A percentile compares a stretch with the other conserved stretches of the same genome.
Conservation (phyloP, 2,888 invertebrate species). For the Serrognathus titanus region DNA sequence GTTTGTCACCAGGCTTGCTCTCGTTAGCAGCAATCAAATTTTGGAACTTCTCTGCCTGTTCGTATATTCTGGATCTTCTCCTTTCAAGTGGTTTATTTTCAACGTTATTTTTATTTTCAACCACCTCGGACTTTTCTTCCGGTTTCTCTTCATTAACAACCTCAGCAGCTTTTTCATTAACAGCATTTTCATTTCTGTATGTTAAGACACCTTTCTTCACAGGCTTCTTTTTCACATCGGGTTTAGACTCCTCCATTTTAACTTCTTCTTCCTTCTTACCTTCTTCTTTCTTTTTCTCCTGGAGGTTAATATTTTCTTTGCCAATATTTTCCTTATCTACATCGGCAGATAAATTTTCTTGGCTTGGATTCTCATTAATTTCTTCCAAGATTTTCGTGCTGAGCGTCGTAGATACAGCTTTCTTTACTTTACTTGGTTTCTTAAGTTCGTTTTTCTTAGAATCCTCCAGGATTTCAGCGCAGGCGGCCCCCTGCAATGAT, state of each 20-base stretch:
- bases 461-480: constrained; percentile 49
- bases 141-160: constrained; percentile 7
- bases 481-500: constrained; percentile 45
- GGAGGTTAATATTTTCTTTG: constrained; percentile 28
- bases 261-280: constrained; percentile 14
- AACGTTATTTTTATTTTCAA: constrained; percentile 24
- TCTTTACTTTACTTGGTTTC: constrained; percentile 28
- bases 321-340: constrained; percentile 37
- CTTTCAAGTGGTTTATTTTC: constrained; percentile 55
- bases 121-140: constrained; percentile 4
- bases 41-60: constrained; percentile 68
- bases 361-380: constrained; percentile 45
- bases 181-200: constrained; percentile 42
- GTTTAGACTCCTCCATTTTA: not conserved
- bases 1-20: constrained; percentile 53
- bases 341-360: constrained; percentile 38
- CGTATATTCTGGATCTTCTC: constrained; percentile 65
- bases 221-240: constrained; percentile 24
- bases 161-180: constrained; percentile 3
- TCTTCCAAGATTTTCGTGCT: constrained; percentile 37
- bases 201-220: constrained; percentile 43
- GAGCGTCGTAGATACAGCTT: constrained; percentile 22
- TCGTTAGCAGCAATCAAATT: constrained; percentile 50
- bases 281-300: constrained; percentile 25
- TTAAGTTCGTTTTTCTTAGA: constrained; percentile 42